Evolutionary conservation across 2,113 vertebrate species (phyloP).

Genomic region (Platysteira castanea): DNA sequence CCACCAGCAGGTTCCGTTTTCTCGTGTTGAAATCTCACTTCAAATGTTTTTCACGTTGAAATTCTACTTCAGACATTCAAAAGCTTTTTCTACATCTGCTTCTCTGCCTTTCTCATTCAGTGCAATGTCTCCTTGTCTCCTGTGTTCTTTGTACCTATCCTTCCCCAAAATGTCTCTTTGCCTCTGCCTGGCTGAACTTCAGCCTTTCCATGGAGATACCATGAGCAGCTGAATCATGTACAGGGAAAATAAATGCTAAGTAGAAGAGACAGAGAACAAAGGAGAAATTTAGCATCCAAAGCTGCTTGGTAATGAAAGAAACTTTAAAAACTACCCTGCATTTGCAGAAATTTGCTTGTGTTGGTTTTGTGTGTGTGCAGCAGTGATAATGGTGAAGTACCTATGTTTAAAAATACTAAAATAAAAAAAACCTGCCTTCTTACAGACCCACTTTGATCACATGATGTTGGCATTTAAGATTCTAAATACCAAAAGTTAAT

Average conservation of each 20-base stretch:
- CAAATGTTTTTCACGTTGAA: not conserved
- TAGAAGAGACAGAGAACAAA: not conserved
- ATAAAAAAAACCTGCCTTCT: not conserved
- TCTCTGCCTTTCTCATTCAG: not conserved
- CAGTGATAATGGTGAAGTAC: not conserved
- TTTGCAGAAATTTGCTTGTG: not conserved
- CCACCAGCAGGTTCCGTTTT: not conserved
- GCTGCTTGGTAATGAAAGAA: not conserved
- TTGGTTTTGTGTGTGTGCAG: not conserved
- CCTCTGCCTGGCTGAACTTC: not conserved
- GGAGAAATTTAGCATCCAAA: not conserved
- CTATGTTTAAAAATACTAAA: not conserved
- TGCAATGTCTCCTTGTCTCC: not conserved
- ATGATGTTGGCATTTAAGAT: not conserved
- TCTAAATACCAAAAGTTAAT: constrained; percentile 32
- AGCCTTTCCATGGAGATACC: not conserved
- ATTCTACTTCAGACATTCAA: not conserved
- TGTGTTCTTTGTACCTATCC: not conserved
- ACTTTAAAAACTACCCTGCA: not conserved
- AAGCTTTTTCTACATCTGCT: not conserved
- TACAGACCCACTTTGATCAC: not conserved
- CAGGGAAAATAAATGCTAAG: not conserved
- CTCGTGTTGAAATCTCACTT: not conserved
- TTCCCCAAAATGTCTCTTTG: not conserved
- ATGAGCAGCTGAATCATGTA: not conserved